Evolutionary conservation across 2,888 invertebrate genomes (phyloP), one percentile per base, ranked within the genome.

Genomic region (Phragmatobia fuliginosa): DNA sequence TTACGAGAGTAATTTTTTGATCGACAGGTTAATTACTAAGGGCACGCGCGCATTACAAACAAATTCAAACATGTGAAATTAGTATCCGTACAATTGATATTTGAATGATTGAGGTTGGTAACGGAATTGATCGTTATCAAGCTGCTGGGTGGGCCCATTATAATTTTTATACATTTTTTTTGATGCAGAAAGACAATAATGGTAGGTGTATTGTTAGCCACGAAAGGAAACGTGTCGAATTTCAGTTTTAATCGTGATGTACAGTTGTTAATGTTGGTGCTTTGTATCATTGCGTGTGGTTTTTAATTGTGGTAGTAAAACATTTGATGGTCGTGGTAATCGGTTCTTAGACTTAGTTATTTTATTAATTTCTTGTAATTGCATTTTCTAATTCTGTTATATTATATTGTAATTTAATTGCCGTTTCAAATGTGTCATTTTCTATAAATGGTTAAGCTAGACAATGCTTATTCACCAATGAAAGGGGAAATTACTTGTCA

Each of bases 81-180:
- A 66, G 68, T 75, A 56, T 72, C 74, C 62, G 64, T 70, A 74
- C 72, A 71, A 72, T 82, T 76, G 82, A 75, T 73, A 74, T 73
- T 60, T 71, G 72, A 77, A 72, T 78, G 81, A 83, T 80, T 71
- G 73, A 78, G 79, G 74, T 78, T 78, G 80, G 71, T 52, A 71
- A 76, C 72, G 67, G 77, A 85, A 85, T 84, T 84, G 86, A 86
- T 90, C 83, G 85, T 81, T 82, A 85, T 81, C 80, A 68, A 69
- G 75, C 81, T 67, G 72, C 75, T 76, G 81, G 81, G 82, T 80
- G 83, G 80, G 70, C 82, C 60, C 65, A 58, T 70, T 75, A 77
- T 76, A 74, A 76, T 32, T 65, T 75, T 73, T 77, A 72, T 66
- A 62, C 62, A 38, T 76, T 79, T 72, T 76, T n/a, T 74, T 52